Conservation (phyloP, 2,113 vertebrate genomes). For the Chiloscyllium plagiosum region DNA sequence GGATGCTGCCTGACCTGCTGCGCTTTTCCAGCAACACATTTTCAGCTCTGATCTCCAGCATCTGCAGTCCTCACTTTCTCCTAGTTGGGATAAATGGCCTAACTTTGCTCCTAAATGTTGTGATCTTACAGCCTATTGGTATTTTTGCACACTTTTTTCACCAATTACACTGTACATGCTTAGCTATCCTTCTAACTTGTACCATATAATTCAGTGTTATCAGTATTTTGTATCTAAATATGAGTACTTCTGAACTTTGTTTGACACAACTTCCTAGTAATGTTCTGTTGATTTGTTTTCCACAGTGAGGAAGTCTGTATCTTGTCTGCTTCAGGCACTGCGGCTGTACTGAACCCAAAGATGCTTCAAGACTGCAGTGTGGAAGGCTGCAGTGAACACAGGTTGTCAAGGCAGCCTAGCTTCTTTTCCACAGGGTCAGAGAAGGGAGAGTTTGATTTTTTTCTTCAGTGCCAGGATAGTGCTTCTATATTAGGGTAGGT, state of each 20-base stretch:
- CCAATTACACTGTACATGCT: not conserved
- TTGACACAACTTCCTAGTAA: not conserved
- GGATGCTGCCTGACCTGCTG: too few relatives aligned
- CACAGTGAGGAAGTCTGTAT: conserved; percentile 95
- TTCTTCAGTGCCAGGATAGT: conserved; percentile 60
- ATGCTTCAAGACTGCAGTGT: conserved; percentile 87
- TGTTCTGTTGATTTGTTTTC: conserved; percentile 48
- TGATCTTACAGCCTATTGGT: not conserved
- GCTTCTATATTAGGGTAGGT: conserved; percentile 64
- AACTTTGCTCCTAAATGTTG: not conserved
- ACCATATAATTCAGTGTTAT: not conserved
- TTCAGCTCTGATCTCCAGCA: too few relatives aligned
- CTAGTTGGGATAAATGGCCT: too few relatives aligned
- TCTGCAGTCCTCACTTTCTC: too few relatives aligned
- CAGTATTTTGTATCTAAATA: not conserved
- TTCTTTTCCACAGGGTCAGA: conserved; percentile 69
- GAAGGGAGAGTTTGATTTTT: conserved; percentile 67
- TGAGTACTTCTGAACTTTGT: not conserved
- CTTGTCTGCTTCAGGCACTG: conserved; percentile 91
- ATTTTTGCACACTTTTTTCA: not conserved
- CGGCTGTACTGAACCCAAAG: conserved; percentile 86
- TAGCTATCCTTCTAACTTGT: not conserved
- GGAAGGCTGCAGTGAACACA: conserved; percentile 84
- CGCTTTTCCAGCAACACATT: too few relatives aligned
- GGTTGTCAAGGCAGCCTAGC: conserved; percentile 73